Conservation (phyloP, 2,113 vertebrate species). For the Perca fluviatilis region DNA sequence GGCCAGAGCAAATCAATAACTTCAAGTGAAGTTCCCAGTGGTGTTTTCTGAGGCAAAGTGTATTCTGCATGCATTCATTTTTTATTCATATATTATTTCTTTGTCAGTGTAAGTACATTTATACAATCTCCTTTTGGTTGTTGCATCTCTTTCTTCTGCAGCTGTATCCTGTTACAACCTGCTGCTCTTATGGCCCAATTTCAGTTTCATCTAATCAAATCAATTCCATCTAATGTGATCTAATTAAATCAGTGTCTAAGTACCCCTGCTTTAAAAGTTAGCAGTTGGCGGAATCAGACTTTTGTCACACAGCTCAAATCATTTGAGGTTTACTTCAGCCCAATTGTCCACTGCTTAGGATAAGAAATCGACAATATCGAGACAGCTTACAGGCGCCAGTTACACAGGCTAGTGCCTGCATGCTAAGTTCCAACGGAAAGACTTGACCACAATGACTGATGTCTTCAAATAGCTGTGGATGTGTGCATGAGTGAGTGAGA, state of each 20-base stretch:
- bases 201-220: conserved; percentile 35
- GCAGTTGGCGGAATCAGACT: conserved; percentile 10
- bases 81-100: conserved; percentile 3
- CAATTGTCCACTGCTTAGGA: conserved; percentile 49
- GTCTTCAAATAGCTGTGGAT: conserved; percentile 52
- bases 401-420: conserved; percentile 48
- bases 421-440: conserved; percentile 57
- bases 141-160: neutral
- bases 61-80: neutral
- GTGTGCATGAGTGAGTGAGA: conserved; percentile 57
- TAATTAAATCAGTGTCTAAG: conserved; percentile 42
- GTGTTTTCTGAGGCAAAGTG: neutral
- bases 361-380: conserved; percentile 57
- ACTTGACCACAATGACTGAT: conserved; percentile 61
- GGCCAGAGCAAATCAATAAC: conserved; percentile 17
- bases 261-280: conserved; percentile 37
- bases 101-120: conserved; percentile 20
- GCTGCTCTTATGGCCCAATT: conserved; percentile 15
- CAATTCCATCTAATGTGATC: conserved; percentile 34
- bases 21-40: conserved; percentile 18
- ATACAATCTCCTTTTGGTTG: neutral
- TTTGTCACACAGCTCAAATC: conserved; percentile 24
- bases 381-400: conserved; percentile 56
- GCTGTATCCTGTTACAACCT: conserved; percentile 18
- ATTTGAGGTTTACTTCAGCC: conserved; percentile 38